Evolutionary conservation across 2,888 invertebrate species (phyloP).

Genomic region (Tiliacea citrago): DNA sequence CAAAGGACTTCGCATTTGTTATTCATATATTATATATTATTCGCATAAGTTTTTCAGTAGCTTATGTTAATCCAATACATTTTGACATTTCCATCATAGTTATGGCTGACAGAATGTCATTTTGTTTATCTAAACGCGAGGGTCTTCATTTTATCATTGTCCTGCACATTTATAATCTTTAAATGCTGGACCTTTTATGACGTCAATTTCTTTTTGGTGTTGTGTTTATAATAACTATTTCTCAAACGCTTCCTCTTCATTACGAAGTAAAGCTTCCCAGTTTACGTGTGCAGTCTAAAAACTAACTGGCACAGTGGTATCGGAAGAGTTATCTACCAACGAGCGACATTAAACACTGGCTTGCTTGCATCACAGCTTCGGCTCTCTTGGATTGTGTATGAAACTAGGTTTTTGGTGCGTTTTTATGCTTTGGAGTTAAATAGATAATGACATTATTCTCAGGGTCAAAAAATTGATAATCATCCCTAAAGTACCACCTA

Average conservation of each 20-base stretch:
- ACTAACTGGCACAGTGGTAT: neutral
- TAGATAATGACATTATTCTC: neutral
- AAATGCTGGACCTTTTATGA: neutral
- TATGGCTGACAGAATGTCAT: too few relatives aligned
- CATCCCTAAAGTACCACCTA: too few relatives aligned
- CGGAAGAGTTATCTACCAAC: conserved; percentile 6
- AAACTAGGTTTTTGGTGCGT: neutral
- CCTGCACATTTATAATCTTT: neutral
- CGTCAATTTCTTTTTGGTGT: neutral
- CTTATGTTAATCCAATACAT: too few relatives aligned
- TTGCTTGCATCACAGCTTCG: conserved; percentile 3
- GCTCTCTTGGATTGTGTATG: neutral
- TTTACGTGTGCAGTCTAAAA: conserved; percentile 13
- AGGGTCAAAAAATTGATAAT: neutral
- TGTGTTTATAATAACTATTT: neutral
- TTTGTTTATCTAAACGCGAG: neutral
- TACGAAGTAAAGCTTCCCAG: conserved; percentile 4
- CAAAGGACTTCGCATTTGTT: too few relatives aligned
- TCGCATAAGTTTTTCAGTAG: too few relatives aligned
- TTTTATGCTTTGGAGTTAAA: neutral
- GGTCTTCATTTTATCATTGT: neutral
- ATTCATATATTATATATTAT: too few relatives aligned
- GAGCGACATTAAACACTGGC: neutral
- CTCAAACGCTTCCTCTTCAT: neutral
- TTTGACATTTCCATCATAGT: too few relatives aligned